A percentile compares a stretch with the other conserved stretches of the same genome.
Evolutionary conservation across 1,140 invertebrate species (phyloP).

Genomic region (Holotrichia oblita): DNA sequence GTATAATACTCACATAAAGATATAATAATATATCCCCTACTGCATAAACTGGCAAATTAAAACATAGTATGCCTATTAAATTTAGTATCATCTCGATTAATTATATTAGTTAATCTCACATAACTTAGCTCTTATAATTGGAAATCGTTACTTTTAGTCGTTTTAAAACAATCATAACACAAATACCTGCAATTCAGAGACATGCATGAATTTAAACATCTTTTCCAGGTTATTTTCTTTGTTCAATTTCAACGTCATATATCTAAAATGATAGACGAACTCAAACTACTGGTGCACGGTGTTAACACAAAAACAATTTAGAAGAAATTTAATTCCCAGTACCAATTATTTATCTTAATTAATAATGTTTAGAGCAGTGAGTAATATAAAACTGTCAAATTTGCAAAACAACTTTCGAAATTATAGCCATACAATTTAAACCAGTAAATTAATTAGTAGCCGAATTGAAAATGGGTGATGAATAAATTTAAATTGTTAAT

Average conservation of each 20-base stretch:
- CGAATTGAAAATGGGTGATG: background rate
- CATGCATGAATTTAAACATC: background rate
- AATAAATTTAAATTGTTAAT: background rate
- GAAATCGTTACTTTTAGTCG: background rate
- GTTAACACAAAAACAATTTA: background rate
- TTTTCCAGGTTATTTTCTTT: slow-evolving; percentile 1
- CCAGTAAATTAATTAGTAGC: background rate
- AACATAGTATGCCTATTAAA: slow-evolving; percentile 16
- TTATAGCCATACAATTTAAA: background rate
- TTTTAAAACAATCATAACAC: slow-evolving; percentile 17
- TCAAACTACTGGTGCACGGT: background rate
- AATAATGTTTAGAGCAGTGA: background rate
- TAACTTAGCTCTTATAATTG: slow-evolving; percentile 22
- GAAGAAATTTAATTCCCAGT: background rate
- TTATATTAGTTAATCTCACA: slow-evolving; percentile 10
- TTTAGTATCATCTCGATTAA: slow-evolving; percentile 24
- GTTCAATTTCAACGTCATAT: background rate
- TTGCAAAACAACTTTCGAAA: background rate
- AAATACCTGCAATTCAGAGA: slow-evolving; percentile 25
- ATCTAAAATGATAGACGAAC: background rate
- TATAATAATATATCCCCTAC: slow-evolving; percentile 27
- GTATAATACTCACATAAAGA: slow-evolving; percentile 22
- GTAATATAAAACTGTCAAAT: slow-evolving; percentile 8
- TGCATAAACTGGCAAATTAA: slow-evolving; percentile 11
- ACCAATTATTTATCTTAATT: background rate